These are phyloP conservation scores for Acanthopagrus latus DNA, from an alignment of 2,797 vertebrate genomes.

Conservation along the genomic window DNA sequence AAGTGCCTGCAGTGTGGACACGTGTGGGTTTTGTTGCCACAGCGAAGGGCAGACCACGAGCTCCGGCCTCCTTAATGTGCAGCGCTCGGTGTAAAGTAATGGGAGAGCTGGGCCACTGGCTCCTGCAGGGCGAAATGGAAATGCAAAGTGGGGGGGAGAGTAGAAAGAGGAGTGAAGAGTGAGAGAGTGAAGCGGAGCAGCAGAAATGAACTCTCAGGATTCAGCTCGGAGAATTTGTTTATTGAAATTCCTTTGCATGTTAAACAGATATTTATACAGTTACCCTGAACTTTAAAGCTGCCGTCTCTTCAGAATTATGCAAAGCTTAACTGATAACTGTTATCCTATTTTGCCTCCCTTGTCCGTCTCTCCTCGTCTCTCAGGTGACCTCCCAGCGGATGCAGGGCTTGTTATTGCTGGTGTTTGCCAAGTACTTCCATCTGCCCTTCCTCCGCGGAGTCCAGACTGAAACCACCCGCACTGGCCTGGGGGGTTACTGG, in stretches of 20 bases:
- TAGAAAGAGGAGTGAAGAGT: constrained; percentile 19
- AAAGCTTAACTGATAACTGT: constrained; percentile 33
- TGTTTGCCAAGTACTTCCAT: constrained; percentile 97
- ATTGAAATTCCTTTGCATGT: constrained; percentile 14
- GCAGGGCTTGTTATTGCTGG: constrained; percentile 94
- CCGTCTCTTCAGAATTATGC: constrained; percentile 25
- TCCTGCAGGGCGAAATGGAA: constrained; percentile 58
- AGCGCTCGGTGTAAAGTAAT: constrained; percentile 45
- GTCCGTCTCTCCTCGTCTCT: constrained; percentile 19
- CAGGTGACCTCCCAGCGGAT: constrained; percentile 96
- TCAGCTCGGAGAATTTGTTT: constrained; percentile 23
- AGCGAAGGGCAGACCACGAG: constrained; percentile 36
- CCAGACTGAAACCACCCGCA: constrained; percentile 96
- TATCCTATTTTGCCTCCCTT: neutral
- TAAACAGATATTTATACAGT: neutral
- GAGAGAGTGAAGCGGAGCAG: constrained; percentile 17
- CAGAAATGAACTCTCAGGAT: constrained; percentile 24
- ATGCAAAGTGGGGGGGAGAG: constrained; percentile 16
- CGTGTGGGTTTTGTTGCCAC: constrained; percentile 35
- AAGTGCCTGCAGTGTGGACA: constrained; percentile 13
- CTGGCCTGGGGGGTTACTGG: constrained; percentile 97
- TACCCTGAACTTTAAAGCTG: constrained; percentile 5
- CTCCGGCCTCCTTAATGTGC: constrained; percentile 52
- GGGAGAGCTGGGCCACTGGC: constrained; percentile 31
- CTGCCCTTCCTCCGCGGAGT: constrained; percentile 94